These are phyloP conservation scores for Ectemnius continuus DNA, from an alignment of 2,888 invertebrate genomes.

Conservation along the genomic window DNA sequence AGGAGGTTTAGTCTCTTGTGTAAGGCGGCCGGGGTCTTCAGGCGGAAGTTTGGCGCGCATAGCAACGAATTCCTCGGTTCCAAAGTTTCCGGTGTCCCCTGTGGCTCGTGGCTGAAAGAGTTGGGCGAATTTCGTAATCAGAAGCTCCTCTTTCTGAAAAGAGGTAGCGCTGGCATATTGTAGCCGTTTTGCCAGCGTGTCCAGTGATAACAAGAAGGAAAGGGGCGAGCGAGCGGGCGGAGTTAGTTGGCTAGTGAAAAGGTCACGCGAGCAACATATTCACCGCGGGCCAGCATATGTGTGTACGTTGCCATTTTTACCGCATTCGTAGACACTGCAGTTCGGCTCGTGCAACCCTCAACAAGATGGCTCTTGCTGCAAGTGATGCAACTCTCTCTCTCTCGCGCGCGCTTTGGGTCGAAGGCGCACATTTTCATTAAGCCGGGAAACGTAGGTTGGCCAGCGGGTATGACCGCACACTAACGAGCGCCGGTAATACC, in stretches of 20 bases:
- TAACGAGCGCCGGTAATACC: conserved; percentile 36
- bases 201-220: conserved; percentile 23
- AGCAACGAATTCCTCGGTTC: no score
- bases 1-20: no score
- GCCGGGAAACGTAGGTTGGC: conserved; percentile 38
- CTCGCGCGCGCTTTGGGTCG: background rate
- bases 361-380: no score
- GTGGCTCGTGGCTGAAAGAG: conserved; percentile 10
- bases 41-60: no score
- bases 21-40: no score
- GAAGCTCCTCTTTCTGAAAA: background rate
- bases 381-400: background rate
- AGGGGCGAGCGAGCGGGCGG: conserved; percentile 15
- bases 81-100: background rate
- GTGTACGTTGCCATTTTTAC: conserved; percentile 44
- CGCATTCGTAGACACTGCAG: conserved; percentile 2
- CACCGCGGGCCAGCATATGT: conserved; percentile 6
- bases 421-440: conserved; percentile 49
- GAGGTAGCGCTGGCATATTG: no score
- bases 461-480: conserved; percentile 20
- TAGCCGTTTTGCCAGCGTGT: no score
- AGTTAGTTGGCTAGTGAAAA: no score
- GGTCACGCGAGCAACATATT: conserved; percentile 22
- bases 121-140: conserved; percentile 24
- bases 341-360: background rate